Conservation (phyloP, 2,888 invertebrate genomes). For the Lepetodrilus schrolli region DNA sequence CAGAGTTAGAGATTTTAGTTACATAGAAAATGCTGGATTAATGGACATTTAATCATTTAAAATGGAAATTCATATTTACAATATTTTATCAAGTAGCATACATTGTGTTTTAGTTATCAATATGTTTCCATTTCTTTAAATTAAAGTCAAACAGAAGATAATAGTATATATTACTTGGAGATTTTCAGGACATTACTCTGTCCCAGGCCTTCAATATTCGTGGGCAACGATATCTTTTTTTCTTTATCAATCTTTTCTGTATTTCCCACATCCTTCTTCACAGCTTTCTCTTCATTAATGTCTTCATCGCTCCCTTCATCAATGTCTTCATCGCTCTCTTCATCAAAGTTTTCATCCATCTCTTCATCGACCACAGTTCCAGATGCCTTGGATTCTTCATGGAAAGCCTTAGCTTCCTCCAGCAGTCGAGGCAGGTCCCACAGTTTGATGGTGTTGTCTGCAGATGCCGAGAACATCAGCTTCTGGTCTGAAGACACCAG, state of each 20-base stretch:
- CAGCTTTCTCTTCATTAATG: neutral
- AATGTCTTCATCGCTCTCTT: neutral
- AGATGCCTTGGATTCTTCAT: no score
- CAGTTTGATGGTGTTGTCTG: conserved; percentile 57
- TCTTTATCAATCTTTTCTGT: neutral
- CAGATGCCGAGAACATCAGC: conserved; percentile 46
- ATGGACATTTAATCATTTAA: no score
- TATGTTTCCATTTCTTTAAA: no score
- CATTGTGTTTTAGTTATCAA: no score
- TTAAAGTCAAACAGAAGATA: no score
- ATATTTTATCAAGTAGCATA: no score
- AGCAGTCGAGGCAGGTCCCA: conserved; percentile 45
- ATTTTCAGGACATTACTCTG: neutral
- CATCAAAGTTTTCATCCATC: neutral
- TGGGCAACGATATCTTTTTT: neutral
- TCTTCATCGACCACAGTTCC: neutral
- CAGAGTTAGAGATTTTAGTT: no score
- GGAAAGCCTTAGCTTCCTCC: neutral
- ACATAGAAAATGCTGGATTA: no score
- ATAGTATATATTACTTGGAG: conserved; percentile 10
- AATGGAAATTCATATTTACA: no score
- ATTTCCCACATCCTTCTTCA: neutral
- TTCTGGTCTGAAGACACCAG: conserved; percentile 39
- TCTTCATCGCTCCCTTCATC: neutral
- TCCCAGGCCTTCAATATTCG: neutral